A percentile compares a stretch with the other conserved stretches of the same genome.
Conservation (phyloP, 2,113 vertebrate genomes). For the human (Homo sapiens) region GRCh38 chr5:117384501-117385000, state of each 20-base stretch:
- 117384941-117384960: not conserved
- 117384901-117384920: not conserved
- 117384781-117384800: not conserved
- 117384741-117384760: not conserved
- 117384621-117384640: not conserved
- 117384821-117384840: not conserved
- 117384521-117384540: not conserved
- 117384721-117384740: not conserved
- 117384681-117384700: not conserved
- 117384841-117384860: not conserved
- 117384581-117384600: not conserved
- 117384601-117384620: not conserved
- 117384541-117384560: not conserved
- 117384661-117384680: not conserved
- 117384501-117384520: not conserved
- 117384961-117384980: not conserved
- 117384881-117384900: not conserved
- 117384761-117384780: not conserved
- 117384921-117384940: not conserved
- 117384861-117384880: not conserved
- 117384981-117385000: not conserved
- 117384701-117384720: not conserved
- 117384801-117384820: not conserved
- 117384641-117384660: not conserved
- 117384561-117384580: not conserved